Conservation (phyloP, 2,888 invertebrate species). For the Thysanoteuthis rhombus region DNA sequence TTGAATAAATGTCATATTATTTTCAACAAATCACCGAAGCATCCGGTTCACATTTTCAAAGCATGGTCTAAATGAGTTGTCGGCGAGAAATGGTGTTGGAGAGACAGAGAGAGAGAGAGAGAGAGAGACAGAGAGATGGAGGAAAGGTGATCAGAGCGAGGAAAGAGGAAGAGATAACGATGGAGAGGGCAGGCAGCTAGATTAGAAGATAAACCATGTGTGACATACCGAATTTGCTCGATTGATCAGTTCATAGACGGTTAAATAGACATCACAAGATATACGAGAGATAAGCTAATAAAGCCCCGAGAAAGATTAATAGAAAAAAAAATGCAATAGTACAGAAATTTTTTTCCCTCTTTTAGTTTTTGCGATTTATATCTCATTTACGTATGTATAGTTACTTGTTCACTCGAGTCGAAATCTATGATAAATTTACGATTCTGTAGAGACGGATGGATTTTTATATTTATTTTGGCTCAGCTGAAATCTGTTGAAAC, state of each 20-base stretch:
- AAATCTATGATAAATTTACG: too few species aligned
- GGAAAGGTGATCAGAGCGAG: neutral
- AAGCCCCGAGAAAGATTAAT: neutral
- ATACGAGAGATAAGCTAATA: neutral
- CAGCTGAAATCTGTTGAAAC: too few species aligned
- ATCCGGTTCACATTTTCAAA: neutral
- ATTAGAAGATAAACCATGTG: neutral
- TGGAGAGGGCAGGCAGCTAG: neutral
- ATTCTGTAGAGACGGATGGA: too few species aligned
- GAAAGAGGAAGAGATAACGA: neutral
- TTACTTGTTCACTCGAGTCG: too few species aligned
- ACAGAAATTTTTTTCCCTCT: neutral
- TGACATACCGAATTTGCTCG: neutral
- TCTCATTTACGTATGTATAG: neutral
- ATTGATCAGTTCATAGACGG: neutral
- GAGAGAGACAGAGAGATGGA: neutral
- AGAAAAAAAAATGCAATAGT: neutral
- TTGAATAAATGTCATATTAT: neutral
- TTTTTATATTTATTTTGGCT: too few species aligned
- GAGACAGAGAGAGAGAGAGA: neutral
- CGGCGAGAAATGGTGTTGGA: neutral
- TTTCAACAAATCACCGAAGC: neutral
- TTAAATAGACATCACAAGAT: neutral
- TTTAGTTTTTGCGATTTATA: neutral
- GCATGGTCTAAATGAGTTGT: neutral